Conservation (phyloP, 2,888 invertebrate genomes). For the Xanthorhoe spadicearia region DNA sequence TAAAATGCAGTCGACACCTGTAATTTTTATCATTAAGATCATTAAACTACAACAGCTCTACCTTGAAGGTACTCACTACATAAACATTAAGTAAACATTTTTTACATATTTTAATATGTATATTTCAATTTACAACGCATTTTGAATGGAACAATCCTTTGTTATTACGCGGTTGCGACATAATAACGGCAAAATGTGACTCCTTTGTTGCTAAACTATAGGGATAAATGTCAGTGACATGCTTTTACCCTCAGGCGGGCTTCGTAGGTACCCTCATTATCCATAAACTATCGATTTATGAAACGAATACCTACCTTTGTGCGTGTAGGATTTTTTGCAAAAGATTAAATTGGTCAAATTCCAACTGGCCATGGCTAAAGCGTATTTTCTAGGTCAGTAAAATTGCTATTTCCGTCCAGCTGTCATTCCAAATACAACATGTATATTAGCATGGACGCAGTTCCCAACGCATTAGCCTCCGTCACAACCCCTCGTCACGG, state of each 20-base stretch:
- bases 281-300: conserved; percentile 15
- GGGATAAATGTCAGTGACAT: conserved; percentile 72
- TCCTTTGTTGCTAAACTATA: conserved; percentile 72
- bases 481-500: conserved; percentile 4
- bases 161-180: conserved; percentile 48
- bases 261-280: conserved; percentile 13
- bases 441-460: conserved; percentile 2
- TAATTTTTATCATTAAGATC: too few relatives aligned
- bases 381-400: not conserved
- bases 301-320: conserved; percentile 8
- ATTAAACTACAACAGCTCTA: too few relatives aligned
- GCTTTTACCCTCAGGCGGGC: conserved; percentile 43
- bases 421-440: not conserved
- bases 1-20: too few relatives aligned
- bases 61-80: too few relatives aligned
- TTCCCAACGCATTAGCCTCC: not conserved
- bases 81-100: too few relatives aligned
- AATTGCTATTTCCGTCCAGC: not conserved
- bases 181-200: conserved; percentile 62
- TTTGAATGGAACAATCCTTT: conserved; percentile 42
- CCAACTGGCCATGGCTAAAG: not conserved
- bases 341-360: not conserved
- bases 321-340: not conserved
- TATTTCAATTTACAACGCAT: conserved; percentile 2
- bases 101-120: too few relatives aligned